phyloP scores from a whole-genome alignment of 1,140 invertebrate species.

The Asobara japonica region DNA sequence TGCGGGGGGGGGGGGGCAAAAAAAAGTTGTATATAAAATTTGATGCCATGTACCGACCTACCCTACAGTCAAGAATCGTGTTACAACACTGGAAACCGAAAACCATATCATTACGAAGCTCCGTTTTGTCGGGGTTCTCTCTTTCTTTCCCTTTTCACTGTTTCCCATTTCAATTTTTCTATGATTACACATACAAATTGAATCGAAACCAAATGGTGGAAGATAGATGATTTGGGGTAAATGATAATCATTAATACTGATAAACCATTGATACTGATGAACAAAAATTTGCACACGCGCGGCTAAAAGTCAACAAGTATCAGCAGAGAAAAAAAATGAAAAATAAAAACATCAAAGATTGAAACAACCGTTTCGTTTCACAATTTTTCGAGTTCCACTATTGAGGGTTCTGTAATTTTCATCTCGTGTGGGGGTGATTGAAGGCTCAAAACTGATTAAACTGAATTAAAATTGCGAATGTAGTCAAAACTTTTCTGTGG shows the following conservation, averaged over 20 bases:
- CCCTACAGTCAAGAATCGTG: slow-evolving; percentile 59
- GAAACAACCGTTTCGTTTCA: no score
- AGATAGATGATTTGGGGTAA: neutral
- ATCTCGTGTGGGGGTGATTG: no score
- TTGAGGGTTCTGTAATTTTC: no score
- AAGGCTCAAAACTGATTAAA: no score
- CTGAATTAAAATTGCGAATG: no score
- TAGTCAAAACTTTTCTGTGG: no score
- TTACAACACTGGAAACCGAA: slow-evolving; percentile 65
- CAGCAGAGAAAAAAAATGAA: no score
- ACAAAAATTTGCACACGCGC: no score
- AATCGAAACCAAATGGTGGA: neutral
- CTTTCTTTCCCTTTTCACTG: neutral
- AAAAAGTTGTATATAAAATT: slow-evolving; percentile 9
- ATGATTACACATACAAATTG: slow-evolving; percentile 6
- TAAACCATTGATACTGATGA: no score
- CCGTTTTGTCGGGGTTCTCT: slow-evolving; percentile 45
- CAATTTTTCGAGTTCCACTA: no score
- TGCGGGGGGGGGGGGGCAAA: neutral
- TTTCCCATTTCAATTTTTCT: neutral
- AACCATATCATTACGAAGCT: slow-evolving; percentile 63
- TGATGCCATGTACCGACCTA: slow-evolving; percentile 48
- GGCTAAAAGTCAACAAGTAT: no score
- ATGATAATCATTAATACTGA: neutral
- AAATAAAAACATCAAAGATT: no score